Percentiles rank a stretch among this genome's conserved stretches.
phyloP scores from a whole-genome alignment of 2,113 vertebrate species.

The Bubo blakistoni region DNA sequence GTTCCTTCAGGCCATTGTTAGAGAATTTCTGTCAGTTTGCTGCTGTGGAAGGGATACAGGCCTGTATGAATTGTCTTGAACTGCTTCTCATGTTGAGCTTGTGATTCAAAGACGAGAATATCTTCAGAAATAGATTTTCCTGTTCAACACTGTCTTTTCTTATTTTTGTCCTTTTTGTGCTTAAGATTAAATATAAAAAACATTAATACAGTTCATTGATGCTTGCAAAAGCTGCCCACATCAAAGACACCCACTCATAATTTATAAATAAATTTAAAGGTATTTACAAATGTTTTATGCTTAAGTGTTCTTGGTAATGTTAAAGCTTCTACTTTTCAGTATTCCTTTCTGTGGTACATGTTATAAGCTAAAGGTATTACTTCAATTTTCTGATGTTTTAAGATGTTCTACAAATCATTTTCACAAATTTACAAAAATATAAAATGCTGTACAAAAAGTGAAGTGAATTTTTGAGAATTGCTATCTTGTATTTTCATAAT shows the following conservation, averaged over 20 bases:
- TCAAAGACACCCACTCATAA: background rate
- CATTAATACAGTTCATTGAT: background rate
- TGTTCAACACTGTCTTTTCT: background rate
- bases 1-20: background rate
- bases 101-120: background rate
- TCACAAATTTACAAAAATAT: background rate
- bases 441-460: background rate
- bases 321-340: background rate
- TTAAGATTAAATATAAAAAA: background rate
- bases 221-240: background rate
- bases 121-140: background rate
- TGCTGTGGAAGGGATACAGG: background rate
- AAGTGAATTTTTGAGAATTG: background rate
- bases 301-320: background rate
- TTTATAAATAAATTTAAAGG: background rate
- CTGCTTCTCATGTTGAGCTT: background rate
- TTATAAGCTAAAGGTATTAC: background rate
- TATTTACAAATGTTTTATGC: background rate
- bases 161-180: background rate
- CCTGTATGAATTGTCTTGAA: background rate
- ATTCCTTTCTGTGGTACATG: background rate
- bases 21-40: background rate
- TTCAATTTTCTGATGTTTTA: background rate
- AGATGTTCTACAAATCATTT: background rate
- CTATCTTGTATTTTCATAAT: background rate